Evolutionary conservation across 2,888 invertebrate genomes (phyloP).

Genomic region (Perizoma affinitatum): DNA sequence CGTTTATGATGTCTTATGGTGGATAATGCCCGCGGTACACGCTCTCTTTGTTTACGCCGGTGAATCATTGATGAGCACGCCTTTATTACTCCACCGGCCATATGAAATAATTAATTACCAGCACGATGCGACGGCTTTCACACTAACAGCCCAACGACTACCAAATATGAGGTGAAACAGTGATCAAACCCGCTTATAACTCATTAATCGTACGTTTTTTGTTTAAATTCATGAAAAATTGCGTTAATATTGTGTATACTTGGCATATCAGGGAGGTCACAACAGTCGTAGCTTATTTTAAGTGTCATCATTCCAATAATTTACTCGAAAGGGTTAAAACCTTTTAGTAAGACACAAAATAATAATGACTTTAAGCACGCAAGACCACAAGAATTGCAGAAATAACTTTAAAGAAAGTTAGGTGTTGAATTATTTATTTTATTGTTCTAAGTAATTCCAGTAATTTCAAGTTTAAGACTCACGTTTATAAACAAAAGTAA

Average conservation of each 20-base stretch:
- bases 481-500: conserved; percentile 50
- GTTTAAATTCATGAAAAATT: conserved; percentile 46
- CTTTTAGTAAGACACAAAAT: conserved; percentile 24
- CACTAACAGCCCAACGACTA: conserved; percentile 41
- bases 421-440: conserved; percentile 25
- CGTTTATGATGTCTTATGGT: conserved; percentile 83
- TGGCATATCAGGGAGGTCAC: conserved; percentile 41
- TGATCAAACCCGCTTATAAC: conserved; percentile 16
- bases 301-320: conserved; percentile 42
- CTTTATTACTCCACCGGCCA: conserved; percentile 72
- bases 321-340: conserved; percentile 35
- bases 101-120: conserved; percentile 78
- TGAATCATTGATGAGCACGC: conserved; percentile 79
- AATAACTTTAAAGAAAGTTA: conserved; percentile 15
- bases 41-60: conserved; percentile 72
- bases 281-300: conserved; percentile 43
- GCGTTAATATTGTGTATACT: conserved; percentile 43
- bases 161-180: conserved; percentile 47
- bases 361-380: conserved; percentile 19
- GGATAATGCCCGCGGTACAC: conserved; percentile 78
- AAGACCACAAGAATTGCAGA: conserved; percentile 11
- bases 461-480: conserved; percentile 16
- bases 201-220: conserved; percentile 43
- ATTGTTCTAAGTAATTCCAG: conserved; percentile 5
- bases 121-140: conserved; percentile 45